Base-by-base conservation (phyloP, 2,797 vertebrate species). In the Buceros bicornis region DNA sequence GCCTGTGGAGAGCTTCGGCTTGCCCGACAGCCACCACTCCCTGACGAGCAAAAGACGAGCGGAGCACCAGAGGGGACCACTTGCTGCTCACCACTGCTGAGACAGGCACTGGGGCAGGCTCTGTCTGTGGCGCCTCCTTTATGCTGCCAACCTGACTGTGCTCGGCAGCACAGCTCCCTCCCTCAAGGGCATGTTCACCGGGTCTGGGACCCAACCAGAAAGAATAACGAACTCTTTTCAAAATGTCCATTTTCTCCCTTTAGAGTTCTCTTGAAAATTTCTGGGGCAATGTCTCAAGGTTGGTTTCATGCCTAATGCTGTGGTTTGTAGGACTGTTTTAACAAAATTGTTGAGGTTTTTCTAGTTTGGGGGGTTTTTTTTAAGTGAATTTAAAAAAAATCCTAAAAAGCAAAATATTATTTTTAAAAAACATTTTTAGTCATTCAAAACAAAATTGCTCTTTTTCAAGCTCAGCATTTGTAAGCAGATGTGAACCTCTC, bases 161-260 rank as follows among this genome's bases (percentile, higher is more conserved):
- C 53, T 33, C 1, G 0, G 24, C 54, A 60, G 43, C 50, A 26
- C 1, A 0, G 29, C 13, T 9, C 24, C 31, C 8, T 67, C 60
- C 50, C 21, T 58, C 43, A 0, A 1, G 0, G 26, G 19, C 26
- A 5, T 2, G 11, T 25, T 56, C 64, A 8, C 31, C 15, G 54
- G 16, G 28, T 8, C 74, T 12, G 3, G 35, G 35, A 28, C 51
- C 50, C 76, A 50, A 17, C 25, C 77, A 42, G 48, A 20, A 76
- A 58, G 6, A 64, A 10, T 5, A 24, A 33, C 33, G 33, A 33
- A 4, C 5, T 9, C 53, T 6, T 37, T 42, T 33, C 25, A 70
- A 22, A 84, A 69, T 9, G n/a, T 12, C 19, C 7, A 4, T 51
- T 77, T 89, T 72, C 21, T 48, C 35, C 62, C 21, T n/a, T 18